A percentile compares a stretch with the other conserved stretches of the same genome.
Evolutionary conservation across 2,113 vertebrate species (phyloP).

Genomic region (Vidua chalybeata): DNA sequence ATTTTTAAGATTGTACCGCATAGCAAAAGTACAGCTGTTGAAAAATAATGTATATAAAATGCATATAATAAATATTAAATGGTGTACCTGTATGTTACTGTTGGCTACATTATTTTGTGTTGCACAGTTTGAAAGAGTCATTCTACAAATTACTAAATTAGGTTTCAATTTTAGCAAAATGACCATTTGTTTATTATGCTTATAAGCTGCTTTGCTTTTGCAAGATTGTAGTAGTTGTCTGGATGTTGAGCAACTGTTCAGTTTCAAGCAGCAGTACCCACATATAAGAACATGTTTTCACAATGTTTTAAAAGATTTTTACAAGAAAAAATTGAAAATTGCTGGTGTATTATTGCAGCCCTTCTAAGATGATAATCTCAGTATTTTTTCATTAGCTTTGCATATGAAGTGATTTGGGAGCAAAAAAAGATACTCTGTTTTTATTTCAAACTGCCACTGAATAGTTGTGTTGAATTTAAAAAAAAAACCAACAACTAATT

Average conservation of each 20-base stretch:
- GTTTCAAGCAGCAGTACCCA: constrained; percentile 32
- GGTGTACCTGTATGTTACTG: constrained; percentile 93
- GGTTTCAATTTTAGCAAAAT: constrained; percentile 64
- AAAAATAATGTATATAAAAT: constrained; percentile 99
- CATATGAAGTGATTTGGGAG: not conserved
- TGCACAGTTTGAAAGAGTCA: constrained; percentile 75
- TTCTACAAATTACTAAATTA: constrained; percentile 69
- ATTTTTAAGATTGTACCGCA: constrained; percentile 99
- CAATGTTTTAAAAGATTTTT: not conserved
- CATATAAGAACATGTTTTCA: constrained; percentile 65
- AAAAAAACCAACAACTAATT: not conserved
- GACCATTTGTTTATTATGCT: constrained; percentile 64
- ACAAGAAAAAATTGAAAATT: not conserved
- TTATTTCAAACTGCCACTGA: not conserved
- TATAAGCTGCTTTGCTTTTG: constrained; percentile 58
- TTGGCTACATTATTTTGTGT: constrained; percentile 81
- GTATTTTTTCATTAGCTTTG: not conserved
- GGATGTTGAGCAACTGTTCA: constrained; percentile 48
- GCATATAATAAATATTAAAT: constrained; percentile 99
- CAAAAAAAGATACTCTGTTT: not conserved
- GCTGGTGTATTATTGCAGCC: not conserved
- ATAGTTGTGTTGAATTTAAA: not conserved
- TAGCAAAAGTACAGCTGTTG: constrained; percentile 90
- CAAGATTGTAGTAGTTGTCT: constrained; percentile 61
- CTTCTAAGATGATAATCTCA: not conserved